phyloP scores from a whole-genome alignment of 2,113 vertebrate species.

The Psammodynastes pulverulentus region DNA sequence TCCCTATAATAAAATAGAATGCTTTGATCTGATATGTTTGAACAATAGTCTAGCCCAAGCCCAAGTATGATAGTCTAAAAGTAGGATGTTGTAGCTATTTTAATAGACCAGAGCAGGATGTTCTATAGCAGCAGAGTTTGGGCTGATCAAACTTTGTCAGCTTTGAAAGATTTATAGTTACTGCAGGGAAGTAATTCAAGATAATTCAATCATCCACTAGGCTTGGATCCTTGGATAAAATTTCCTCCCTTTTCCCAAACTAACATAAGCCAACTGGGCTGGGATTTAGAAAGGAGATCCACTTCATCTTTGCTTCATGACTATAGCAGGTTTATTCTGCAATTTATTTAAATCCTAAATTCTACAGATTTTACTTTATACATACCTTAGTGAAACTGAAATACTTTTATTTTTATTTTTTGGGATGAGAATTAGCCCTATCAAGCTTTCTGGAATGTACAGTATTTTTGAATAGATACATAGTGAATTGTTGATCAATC shows the following conservation, averaged over 20 bases:
- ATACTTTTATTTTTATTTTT: neutral
- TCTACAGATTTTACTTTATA: neutral
- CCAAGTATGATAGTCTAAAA: neutral
- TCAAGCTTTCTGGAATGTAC: neutral
- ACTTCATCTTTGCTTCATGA: neutral
- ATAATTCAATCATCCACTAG: neutral
- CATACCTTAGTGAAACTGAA: neutral
- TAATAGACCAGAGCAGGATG: neutral
- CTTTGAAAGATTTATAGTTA: neutral
- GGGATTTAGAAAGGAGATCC: neutral
- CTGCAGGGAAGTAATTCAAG: neutral
- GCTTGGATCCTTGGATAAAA: neutral
- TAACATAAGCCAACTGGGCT: neutral
- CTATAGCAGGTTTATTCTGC: neutral
- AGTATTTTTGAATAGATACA: neutral
- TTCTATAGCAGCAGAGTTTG: neutral
- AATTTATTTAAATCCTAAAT: neutral
- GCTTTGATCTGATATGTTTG: neutral
- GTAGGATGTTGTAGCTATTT: neutral
- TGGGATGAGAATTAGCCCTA: neutral
- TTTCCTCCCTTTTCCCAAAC: neutral
- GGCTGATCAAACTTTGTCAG: neutral
- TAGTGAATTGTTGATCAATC: neutral
- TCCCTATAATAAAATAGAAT: neutral
- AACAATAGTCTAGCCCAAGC: neutral